These are phyloP conservation scores for Myotis myotis DNA, from an alignment of 2,797 vertebrate genomes.

Conservation along the genomic window DNA sequence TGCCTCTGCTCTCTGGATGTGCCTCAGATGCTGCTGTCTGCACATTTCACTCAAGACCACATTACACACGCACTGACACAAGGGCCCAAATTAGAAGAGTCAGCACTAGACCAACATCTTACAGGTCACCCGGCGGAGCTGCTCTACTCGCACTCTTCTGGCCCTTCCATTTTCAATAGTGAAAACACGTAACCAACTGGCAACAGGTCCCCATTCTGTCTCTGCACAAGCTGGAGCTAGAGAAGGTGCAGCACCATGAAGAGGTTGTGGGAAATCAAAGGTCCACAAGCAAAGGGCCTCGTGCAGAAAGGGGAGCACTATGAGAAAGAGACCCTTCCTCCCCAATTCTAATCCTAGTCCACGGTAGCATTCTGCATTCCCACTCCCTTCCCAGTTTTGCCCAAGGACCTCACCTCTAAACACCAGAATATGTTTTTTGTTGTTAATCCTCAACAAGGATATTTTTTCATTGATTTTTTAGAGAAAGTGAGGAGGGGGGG, in stretches of 20 bases:
- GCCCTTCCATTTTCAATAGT: background rate
- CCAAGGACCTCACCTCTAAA: background rate
- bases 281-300: background rate
- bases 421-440: background rate
- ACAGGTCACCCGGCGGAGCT: no score
- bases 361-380: background rate
- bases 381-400: background rate
- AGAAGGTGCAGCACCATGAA: rapidly evolving
- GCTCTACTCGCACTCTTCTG: background rate
- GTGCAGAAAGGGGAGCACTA: background rate
- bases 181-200: background rate
- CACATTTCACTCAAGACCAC: constrained; percentile 61
- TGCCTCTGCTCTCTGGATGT: constrained; percentile 71
- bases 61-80: constrained; percentile 39
- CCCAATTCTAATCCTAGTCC: background rate
- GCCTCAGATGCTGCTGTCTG: constrained; percentile 74
- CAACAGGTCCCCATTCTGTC: background rate
- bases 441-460: background rate
- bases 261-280: background rate
- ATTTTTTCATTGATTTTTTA: no score
- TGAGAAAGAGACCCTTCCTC: background rate
- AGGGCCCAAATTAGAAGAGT: constrained; percentile 33
- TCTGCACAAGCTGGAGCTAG: background rate
- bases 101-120: background rate
- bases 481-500: no score